Evolutionary conservation across 2,888 invertebrate species (phyloP).

Genomic region (Sepioteuthis lessoniana): DNA sequence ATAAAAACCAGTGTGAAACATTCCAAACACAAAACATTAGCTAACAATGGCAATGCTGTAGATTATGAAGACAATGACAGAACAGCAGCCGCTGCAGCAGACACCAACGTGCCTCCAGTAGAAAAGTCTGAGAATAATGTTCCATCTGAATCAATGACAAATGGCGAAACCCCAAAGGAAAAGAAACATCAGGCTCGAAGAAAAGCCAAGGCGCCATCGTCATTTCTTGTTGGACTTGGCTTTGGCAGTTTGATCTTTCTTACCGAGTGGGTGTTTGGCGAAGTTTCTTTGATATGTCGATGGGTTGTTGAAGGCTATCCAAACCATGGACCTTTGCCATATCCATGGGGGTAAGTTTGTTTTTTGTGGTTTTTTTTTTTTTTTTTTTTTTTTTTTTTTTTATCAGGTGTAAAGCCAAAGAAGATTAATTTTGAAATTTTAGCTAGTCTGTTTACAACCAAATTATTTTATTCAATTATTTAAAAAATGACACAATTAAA

Average conservation of each 20-base stretch:
- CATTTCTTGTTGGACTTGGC: conserved; percentile 67
- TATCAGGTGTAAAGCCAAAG: too few species aligned
- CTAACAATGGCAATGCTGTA: neutral
- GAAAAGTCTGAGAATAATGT: neutral
- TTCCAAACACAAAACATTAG: neutral
- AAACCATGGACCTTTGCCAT: conserved; percentile 70
- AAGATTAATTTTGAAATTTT: too few species aligned
- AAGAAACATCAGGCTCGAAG: neutral
- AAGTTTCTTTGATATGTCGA: conserved; percentile 72
- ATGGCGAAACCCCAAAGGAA: neutral
- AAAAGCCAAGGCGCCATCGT: conserved; percentile 55
- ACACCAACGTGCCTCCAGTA: neutral
- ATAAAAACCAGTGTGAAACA: neutral
- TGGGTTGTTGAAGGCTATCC: conserved; percentile 74
- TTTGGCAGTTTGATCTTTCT: conserved; percentile 73
- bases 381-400: too few species aligned
- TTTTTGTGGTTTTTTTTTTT: too few species aligned
- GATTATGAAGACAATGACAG: neutral
- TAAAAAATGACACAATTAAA: too few species aligned
- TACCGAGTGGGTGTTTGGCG: conserved; percentile 73
- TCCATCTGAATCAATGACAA: neutral
- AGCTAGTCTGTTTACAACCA: too few species aligned
- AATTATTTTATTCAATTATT: too few species aligned
- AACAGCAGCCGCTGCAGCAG: neutral
- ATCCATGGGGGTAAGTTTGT: conserved; percentile 72